Base-by-base conservation (phyloP, 2,113 vertebrate genomes). In the Chunga burmeisteri region DNA sequence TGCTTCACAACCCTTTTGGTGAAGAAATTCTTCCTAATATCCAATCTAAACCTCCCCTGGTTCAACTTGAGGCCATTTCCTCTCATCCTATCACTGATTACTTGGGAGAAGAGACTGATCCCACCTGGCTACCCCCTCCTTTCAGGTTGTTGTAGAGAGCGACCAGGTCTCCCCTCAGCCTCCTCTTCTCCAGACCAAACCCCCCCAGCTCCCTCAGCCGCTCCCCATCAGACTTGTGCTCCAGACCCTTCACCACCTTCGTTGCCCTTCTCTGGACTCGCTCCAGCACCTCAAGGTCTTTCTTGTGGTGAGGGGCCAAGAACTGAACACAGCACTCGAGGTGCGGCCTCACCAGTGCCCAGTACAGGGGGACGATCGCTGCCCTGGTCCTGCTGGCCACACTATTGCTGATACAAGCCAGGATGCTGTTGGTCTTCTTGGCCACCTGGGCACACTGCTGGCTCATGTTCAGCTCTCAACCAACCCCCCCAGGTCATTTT, bases 21-120 rank as follows among this genome's bases (percentile, higher is more conserved):
- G 8, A 62, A 67, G 20, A 55, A 73, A 3, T 91, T 61, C 61
- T 78, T 78, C 32, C 32, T 61, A 5, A 27, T 56, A 30, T 17
- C 16, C 20, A n/a, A 14, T 61, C 32, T 56, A 62, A 56, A 46
- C 23, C 2, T 67, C n/a, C 34, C 3, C 14, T 34, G 17, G 8
- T 7, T 9, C 38, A 61, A 42, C 21, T 40, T 66, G 3, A 59
- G 15, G 21, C n/a, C 21, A 10, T 4, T 72, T 66, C 34, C 8
- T 78, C 27, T 62, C 17, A 5, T 49, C 8, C 11, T 47, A 3
- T 49, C 22, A 7, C 7, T 38, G 66, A 9, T 18, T 34, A 18
- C 70, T 2, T 44, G 8, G 22, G 1, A 77, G 63, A 53, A 59
- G 68, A 77, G 17, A 1, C 25, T 0, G 0, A 20, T 2, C 3